Percentiles rank a stretch among this genome's conserved stretches.
phyloP scores from a whole-genome alignment of 2,797 vertebrate genomes.

The Cossypha heuglini region DNA sequence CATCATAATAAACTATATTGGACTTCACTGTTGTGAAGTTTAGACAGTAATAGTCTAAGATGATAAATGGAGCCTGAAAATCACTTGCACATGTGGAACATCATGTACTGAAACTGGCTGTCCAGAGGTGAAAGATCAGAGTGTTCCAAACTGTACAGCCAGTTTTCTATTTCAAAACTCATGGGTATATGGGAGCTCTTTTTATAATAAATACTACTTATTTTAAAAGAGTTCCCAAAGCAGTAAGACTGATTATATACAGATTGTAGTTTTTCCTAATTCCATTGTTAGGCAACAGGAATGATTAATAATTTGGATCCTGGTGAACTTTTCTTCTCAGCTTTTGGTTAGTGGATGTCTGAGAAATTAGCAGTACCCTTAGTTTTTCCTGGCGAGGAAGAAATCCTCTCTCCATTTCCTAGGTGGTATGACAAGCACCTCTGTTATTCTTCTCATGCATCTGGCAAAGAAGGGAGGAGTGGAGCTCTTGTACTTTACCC shows the following conservation, averaged over 20 bases:
- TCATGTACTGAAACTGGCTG: neutral
- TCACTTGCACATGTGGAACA: constrained; percentile 12
- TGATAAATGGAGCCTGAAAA: neutral
- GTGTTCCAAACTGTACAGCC: neutral
- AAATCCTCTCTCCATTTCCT: neutral
- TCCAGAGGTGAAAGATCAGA: constrained; percentile 23
- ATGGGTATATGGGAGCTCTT: neutral
- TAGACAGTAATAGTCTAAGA: neutral
- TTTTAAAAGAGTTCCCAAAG: neutral
- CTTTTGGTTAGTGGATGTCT: neutral
- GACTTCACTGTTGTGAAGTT: neutral
- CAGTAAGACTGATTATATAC: neutral
- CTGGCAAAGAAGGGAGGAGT: neutral
- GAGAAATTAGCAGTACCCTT: neutral
- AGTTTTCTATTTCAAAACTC: neutral
- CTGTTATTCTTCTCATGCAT: neutral
- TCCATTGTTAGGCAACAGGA: neutral
- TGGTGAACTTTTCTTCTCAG: neutral
- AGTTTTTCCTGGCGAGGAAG: neutral
- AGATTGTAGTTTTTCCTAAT: neutral
- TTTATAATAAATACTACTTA: neutral
- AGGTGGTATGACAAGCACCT: neutral
- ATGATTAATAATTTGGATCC: neutral
- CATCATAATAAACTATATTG: neutral
- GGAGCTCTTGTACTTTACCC: neutral